Conservation (phyloP, 1,140 invertebrate species). For the Lasaia peninsularis region DNA sequence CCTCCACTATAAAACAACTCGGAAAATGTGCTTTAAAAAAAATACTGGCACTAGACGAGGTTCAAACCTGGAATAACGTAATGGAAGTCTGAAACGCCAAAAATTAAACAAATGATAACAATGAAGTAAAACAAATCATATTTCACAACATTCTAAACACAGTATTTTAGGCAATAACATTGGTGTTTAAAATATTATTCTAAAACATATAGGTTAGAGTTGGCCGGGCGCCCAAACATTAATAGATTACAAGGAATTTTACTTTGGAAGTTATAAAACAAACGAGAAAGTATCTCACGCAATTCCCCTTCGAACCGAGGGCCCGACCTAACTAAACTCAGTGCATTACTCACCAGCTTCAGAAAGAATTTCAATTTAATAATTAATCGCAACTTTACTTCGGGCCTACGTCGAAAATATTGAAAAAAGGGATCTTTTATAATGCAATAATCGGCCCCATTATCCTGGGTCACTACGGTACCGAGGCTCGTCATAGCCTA, state of each 20-base stretch:
- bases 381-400: constrained; percentile 24
- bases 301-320: constrained; percentile 19
- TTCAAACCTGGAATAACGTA: too few species aligned
- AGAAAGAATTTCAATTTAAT: constrained; percentile 29
- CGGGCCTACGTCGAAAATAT: constrained; percentile 16
- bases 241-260: constrained; percentile 33
- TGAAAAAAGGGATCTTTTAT: constrained; percentile 19
- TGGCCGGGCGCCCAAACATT: constrained; percentile 15
- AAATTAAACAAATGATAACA: too few species aligned
- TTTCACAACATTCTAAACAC: not conserved
- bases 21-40: too few species aligned
- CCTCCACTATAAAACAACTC: too few species aligned
- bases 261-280: constrained; percentile 35
- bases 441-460: constrained; percentile 17
- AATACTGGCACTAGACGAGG: too few species aligned
- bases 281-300: constrained; percentile 14
- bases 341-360: constrained; percentile 26
- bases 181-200: constrained; percentile 20
- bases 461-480: not conserved
- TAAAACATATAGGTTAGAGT: constrained; percentile 12
- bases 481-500: constrained; percentile 5
- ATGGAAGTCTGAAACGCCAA: too few species aligned
- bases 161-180: constrained; percentile 12
- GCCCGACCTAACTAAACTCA: constrained; percentile 24
- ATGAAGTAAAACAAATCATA: too few species aligned